phyloP scores from a whole-genome alignment of 2,113 vertebrate species.

The Casuarius casuarius region DNA sequence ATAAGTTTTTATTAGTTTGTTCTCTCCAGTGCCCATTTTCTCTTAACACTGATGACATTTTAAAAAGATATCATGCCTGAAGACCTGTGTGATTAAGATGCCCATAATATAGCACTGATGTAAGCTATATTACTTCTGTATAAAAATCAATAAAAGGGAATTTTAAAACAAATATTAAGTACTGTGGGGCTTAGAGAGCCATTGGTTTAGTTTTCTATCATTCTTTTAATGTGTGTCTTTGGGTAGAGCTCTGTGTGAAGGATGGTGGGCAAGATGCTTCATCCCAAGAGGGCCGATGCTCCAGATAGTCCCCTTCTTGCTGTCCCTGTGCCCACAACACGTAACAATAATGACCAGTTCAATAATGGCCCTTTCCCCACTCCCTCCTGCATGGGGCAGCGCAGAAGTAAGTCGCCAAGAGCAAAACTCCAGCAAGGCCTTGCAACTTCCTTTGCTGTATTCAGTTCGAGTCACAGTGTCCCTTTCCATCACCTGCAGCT shows the following conservation, averaged over 20 bases:
- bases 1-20: background rate
- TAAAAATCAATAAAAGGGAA: background rate
- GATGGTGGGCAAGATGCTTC: background rate
- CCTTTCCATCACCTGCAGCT: background rate
- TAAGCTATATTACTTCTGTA: background rate
- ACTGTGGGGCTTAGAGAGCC: background rate
- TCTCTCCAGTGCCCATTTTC: background rate
- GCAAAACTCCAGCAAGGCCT: background rate
- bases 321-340: background rate
- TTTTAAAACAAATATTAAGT: background rate
- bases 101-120: background rate
- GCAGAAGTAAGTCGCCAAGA: background rate
- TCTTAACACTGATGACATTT: background rate
- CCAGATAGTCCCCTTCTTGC: background rate
- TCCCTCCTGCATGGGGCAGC: rapidly evolving
- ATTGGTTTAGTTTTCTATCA: background rate
- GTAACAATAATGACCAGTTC: background rate
- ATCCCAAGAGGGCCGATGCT: background rate
- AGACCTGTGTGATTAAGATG: background rate
- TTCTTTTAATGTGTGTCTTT: background rate
- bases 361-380: background rate
- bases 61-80: background rate
- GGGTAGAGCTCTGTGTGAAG: background rate
- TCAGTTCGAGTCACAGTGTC: background rate
- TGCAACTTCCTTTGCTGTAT: background rate